phyloP scores from a whole-genome alignment of 2,888 invertebrate species.

The Chironomus riparius region DNA sequence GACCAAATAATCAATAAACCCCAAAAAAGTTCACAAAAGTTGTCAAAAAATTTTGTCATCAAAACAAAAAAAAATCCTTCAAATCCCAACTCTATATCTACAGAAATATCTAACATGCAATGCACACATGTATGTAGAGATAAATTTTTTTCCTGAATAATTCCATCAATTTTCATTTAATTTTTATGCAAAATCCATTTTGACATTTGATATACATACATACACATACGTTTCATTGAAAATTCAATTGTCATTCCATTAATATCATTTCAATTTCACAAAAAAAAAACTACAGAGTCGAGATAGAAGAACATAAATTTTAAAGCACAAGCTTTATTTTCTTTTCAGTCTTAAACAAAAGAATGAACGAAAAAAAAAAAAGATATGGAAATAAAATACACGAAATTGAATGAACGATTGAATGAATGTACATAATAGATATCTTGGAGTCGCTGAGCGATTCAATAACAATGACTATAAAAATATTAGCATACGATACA shows the following conservation, averaged over 20 bases:
- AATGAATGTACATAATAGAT: not conserved
- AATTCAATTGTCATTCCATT: slow-evolving; percentile 6
- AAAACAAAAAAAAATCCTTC: too few species aligned
- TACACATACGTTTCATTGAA: not conserved
- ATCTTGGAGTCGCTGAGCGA: not conserved
- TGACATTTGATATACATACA: slow-evolving; percentile 1
- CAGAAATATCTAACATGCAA: too few species aligned
- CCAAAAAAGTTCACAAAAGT: too few species aligned
- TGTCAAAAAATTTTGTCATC: too few species aligned
- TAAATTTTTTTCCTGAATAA: not conserved
- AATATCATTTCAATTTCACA: slow-evolving; percentile 17
- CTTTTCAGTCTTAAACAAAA: not conserved
- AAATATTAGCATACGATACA: slow-evolving; percentile 7
- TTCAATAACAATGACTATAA: slow-evolving; percentile 11
- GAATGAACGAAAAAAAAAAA: not conserved
- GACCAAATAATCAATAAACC: too few species aligned
- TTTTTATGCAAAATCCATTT: slow-evolving; percentile 7
- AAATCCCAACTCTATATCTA: too few species aligned
- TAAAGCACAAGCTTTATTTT: not conserved
- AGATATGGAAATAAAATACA: not conserved
- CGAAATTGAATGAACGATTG: not conserved
- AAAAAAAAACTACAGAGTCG: not conserved
- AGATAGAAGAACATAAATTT: slow-evolving; percentile 1
- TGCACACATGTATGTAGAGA: not conserved
- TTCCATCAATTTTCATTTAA: slow-evolving; percentile 6